A percentile compares a stretch with the other conserved stretches of the same genome.
Evolutionary conservation across 2,888 invertebrate species (phyloP).

Genomic region (Emmelina monodactyla): DNA sequence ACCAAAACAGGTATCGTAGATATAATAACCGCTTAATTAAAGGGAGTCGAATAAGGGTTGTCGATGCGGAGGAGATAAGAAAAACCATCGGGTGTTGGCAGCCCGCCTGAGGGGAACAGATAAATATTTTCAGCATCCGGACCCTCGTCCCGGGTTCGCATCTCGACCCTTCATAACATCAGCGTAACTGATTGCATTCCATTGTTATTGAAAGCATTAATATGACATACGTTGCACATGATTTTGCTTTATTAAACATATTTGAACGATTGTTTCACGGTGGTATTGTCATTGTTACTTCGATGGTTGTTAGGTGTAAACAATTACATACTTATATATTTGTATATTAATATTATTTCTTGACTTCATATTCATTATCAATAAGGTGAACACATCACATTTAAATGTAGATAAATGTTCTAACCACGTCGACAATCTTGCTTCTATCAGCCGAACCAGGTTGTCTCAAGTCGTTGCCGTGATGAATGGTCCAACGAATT

Average conservation of each 20-base stretch:
- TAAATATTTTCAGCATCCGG: constrained; percentile 38
- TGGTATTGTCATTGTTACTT: background rate
- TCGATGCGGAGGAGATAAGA: constrained; percentile 21
- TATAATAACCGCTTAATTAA: constrained; percentile 36
- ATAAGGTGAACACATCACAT: no score
- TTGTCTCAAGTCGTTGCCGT: no score
- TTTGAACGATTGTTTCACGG: background rate
- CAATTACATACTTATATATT: constrained; percentile 12
- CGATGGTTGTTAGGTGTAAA: background rate
- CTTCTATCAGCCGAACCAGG: no score
- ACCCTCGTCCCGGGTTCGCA: constrained; percentile 35
- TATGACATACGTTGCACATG: constrained; percentile 6
- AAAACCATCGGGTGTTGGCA: background rate
- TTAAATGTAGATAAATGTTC: no score
- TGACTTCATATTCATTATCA: no score
- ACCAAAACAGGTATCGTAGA: no score
- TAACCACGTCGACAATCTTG: no score
- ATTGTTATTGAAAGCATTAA: constrained; percentile 41
- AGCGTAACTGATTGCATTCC: constrained; percentile 49
- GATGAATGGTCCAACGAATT: no score
- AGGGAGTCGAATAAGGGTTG: constrained; percentile 37
- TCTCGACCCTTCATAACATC: constrained; percentile 41
- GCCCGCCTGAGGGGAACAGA: constrained; percentile 19
- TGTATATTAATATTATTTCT: no score
- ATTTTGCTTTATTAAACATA: constrained; percentile 1